A percentile compares a stretch with the other conserved stretches of the same genome.
Evolutionary conservation across 2,797 vertebrate genomes (phyloP).

Genomic region (Manis javanica): DNA sequence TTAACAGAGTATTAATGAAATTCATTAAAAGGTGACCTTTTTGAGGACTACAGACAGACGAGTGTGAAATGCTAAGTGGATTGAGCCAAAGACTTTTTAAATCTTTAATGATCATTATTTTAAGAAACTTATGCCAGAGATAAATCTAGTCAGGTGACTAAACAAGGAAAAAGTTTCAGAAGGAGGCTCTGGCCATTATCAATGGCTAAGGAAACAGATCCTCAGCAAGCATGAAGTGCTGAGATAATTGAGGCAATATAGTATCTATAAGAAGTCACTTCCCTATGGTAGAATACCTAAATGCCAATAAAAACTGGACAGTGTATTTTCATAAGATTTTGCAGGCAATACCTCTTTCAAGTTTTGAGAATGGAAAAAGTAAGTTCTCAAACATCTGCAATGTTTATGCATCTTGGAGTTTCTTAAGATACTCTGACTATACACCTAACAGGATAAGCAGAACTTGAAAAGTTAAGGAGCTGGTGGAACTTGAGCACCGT

Average conservation of each 20-base stretch:
- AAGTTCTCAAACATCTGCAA: neutral
- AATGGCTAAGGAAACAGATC: neutral
- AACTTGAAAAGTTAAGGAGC: neutral
- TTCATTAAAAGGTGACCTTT: neutral
- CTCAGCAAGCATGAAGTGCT: neutral
- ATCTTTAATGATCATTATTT: neutral
- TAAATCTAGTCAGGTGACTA: neutral
- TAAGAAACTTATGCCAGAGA: neutral
- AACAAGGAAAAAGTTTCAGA: neutral
- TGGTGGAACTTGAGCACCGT: neutral
- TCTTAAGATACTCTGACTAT: neutral
- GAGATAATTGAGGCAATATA: neutral
- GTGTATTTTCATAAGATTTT: neutral
- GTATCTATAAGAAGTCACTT: neutral
- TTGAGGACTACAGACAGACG: neutral
- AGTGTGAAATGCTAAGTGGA: neutral
- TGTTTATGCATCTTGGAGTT: neutral
- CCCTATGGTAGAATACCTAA: neutral
- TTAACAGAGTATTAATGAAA: neutral
- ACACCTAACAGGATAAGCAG: neutral
- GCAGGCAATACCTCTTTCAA: neutral
- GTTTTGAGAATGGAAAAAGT: neutral
- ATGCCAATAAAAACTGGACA: neutral
- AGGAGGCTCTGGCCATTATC: neutral
- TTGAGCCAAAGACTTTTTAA: neutral